Conservation (phyloP, 2,113 vertebrate genomes). For the Callopanchax toddi region DNA sequence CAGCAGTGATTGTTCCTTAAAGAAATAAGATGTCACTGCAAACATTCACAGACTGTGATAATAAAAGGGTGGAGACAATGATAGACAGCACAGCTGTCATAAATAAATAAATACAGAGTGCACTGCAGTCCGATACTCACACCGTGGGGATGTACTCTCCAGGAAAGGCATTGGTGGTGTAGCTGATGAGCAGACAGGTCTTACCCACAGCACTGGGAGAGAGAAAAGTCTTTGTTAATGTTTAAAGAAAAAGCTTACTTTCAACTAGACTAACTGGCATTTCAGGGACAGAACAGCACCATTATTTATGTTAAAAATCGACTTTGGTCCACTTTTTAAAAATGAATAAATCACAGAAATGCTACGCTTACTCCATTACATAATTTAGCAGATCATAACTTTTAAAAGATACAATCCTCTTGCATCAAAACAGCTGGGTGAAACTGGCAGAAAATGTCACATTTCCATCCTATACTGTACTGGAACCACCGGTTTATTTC, state of each 20-base stretch:
- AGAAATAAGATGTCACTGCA: background rate
- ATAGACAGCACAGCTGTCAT: conserved; percentile 4
- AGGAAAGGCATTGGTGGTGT: conserved; percentile 98
- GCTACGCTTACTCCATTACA: too few species aligned
- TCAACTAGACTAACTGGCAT: background rate
- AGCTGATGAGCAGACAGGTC: conserved; percentile 99
- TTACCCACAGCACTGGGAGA: conserved; percentile 95
- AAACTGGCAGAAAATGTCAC: background rate
- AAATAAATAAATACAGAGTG: conserved; percentile 31
- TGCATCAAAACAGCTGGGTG: background rate
- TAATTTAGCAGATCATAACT: background rate
- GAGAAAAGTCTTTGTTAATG: background rate
- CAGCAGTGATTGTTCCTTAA: background rate
- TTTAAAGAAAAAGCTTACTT: background rate
- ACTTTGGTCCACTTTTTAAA: too few species aligned
- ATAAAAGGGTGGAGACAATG: conserved; percentile 13
- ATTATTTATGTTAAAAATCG: too few species aligned
- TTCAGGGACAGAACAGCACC: background rate
- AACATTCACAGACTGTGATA: background rate
- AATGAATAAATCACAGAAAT: too few species aligned
- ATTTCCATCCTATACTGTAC: too few species aligned
- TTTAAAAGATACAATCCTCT: background rate
- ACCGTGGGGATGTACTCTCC: conserved; percentile 99
- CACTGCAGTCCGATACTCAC: conserved; percentile 83
- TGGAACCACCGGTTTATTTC: too few species aligned